Conservation (phyloP, 2,888 invertebrate species). For the Acleris cristana region DNA sequence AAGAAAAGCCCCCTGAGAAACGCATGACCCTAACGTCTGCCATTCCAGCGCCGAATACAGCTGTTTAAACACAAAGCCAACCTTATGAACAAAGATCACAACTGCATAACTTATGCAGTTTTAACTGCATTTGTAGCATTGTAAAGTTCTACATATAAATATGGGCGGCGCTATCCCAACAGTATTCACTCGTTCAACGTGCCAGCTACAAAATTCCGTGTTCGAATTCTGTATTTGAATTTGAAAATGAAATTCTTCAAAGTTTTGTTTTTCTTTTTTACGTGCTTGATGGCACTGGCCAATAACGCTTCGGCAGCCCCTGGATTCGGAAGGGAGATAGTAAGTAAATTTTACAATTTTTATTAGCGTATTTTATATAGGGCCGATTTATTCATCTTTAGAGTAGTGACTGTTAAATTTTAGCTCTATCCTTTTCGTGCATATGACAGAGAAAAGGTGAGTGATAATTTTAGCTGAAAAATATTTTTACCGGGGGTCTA, state of each 20-base stretch:
- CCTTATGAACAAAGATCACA: neutral
- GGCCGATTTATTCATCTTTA: too few species aligned
- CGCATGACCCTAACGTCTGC: too few species aligned
- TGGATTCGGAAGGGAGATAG: slow-evolving; percentile 21
- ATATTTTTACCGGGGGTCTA: too few species aligned
- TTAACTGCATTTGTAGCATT: slow-evolving; percentile 1
- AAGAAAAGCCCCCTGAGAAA: too few species aligned
- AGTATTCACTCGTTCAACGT: slow-evolving; percentile 9
- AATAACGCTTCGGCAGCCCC: slow-evolving; percentile 25
- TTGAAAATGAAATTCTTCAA: slow-evolving; percentile 31
- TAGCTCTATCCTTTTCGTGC: too few species aligned
- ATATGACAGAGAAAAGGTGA: too few species aligned
- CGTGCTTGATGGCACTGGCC: slow-evolving; percentile 30
- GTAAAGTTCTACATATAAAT: slow-evolving; percentile 21
- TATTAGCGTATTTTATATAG: neutral
- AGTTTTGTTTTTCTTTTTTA: slow-evolving; percentile 34
- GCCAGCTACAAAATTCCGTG: neutral
- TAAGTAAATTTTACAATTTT: slow-evolving; percentile 9
- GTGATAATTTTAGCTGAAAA: too few species aligned
- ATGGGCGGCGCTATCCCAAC: neutral
- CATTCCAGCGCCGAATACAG: too few species aligned
- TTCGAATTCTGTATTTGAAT: neutral
- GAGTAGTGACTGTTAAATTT: too few species aligned
- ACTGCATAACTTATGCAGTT: neutral
- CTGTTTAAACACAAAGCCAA: too few species aligned